Base-by-base conservation (phyloP, 2,888 invertebrate genomes). In the Epicampocera succincta region DNA sequence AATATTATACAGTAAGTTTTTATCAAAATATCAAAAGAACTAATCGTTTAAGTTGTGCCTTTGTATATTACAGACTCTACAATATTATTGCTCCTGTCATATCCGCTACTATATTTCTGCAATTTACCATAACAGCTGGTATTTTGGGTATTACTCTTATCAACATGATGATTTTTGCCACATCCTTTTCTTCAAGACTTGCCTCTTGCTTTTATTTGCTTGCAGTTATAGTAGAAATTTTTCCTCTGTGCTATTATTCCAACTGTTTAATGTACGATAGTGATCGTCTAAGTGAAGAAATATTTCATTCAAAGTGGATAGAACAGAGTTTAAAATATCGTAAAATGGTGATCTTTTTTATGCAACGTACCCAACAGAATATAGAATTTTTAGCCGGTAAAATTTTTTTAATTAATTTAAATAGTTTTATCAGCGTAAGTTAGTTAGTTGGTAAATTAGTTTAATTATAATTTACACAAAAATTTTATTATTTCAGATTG, bases 41-140 rank as follows among this genome's bases (percentile, higher is more conserved):
- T 8, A 15, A 6, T 46, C 15, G 15, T 46, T 15, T 0, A 21
- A 50, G 15, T 12, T 3, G 11, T n/a, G 29, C 13, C 5, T 2
- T n/a, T n/a, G n/a, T n/a, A 46, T 42, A 29, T 63, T 77, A 2
- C 50, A 85, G 85, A 15, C 69, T 85, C 8, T 83, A 83, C 48
- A 78, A 84, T 11, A 84, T 84, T 8, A 84, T 87, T 12, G 68
- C 85, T 0, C 85, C 85, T 0, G 61, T 85, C 2, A 84, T 85
- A 15, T 85, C 84, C 1, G 63, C 74, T 8, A 85, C 85, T 1
- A 77, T 84, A 6, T 85, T 84, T 33, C 61, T 85, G 13, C 85
- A 85, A 65, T 85, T 85, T 48, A 77, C 73, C 54, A 72, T 84
- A 12, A 84, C 85, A 8, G 84, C 84, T 8, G 58, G 50, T 21